phyloP scores from a whole-genome alignment of 2,888 invertebrate genomes.

The Thymelicus sylvestris region DNA sequence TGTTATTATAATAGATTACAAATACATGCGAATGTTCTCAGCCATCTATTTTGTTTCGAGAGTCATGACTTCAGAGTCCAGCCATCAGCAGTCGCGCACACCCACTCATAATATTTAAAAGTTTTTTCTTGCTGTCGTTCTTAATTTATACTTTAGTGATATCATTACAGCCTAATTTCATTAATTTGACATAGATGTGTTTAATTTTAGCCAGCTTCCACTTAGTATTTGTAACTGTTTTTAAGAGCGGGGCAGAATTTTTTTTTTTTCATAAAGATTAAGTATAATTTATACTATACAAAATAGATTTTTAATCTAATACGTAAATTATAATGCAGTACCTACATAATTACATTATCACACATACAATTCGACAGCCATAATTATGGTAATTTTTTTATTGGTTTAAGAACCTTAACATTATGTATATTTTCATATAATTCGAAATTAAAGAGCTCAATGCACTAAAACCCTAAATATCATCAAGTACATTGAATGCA shows the following conservation, averaged over 20 bases:
- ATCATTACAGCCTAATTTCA: not conserved
- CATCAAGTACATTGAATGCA: too few relatives aligned
- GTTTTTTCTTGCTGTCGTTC: slow-evolving; percentile 8
- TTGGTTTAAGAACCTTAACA: too few relatives aligned
- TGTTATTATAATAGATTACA: not conserved
- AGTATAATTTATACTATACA: too few relatives aligned
- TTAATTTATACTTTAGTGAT: slow-evolving; percentile 8
- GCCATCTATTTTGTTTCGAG: not conserved
- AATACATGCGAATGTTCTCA: not conserved
- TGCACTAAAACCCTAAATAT: too few relatives aligned
- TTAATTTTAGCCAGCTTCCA: not conserved
- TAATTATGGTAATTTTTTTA: too few relatives aligned
- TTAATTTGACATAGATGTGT: not conserved
- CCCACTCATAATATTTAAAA: not conserved
- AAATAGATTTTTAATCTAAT: too few relatives aligned
- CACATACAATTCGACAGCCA: too few relatives aligned
- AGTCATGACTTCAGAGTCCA: not conserved
- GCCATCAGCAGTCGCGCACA: not conserved
- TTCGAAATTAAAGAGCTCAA: too few relatives aligned
- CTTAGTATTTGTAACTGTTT: not conserved
- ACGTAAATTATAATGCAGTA: too few relatives aligned
- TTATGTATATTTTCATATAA: too few relatives aligned
- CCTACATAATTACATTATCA: too few relatives aligned
- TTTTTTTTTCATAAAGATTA: too few relatives aligned
- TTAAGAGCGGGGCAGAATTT: not conserved